These are phyloP conservation scores for Venustaconcha ellipsiformis DNA, from an alignment of 1,140 invertebrate genomes.

Conservation along the genomic window DNA sequence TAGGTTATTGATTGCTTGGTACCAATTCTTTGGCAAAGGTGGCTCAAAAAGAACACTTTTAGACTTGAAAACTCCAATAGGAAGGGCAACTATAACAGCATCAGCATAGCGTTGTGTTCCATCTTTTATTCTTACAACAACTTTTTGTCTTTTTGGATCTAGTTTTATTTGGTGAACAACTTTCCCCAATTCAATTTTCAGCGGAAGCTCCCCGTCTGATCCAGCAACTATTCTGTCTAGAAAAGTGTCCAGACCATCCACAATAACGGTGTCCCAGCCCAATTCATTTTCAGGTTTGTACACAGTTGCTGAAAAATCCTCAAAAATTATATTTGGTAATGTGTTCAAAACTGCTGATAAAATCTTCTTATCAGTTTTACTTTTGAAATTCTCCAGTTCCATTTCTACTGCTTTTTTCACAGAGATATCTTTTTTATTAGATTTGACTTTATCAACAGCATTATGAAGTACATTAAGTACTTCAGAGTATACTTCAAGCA, in stretches of 20 bases:
- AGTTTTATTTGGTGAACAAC: slow-evolving; percentile 51
- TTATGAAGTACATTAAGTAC: slow-evolving; percentile 11
- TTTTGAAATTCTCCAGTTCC: neutral
- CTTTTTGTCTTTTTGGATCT: slow-evolving; percentile 34
- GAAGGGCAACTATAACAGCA: slow-evolving; percentile 51
- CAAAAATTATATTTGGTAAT: slow-evolving; percentile 6
- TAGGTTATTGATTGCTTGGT: slow-evolving; percentile 33
- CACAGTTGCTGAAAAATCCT: slow-evolving; percentile 37
- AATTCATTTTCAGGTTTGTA: slow-evolving; percentile 45
- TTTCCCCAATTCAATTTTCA: slow-evolving; percentile 44
- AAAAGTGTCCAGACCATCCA: slow-evolving; percentile 49
- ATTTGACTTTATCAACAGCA: slow-evolving; percentile 8
- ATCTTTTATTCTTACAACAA: slow-evolving; percentile 42
- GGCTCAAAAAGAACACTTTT: slow-evolving; percentile 48
- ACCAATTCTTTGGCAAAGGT: slow-evolving; percentile 33
- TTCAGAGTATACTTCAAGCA: slow-evolving; percentile 14
- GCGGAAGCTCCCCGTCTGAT: slow-evolving; percentile 37
- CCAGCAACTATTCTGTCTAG: slow-evolving; percentile 36
- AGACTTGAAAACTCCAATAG: slow-evolving; percentile 36
- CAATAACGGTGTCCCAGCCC: slow-evolving; percentile 40
- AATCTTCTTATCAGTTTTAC: neutral
- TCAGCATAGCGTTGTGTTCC: slow-evolving; percentile 41
- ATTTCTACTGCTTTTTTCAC: slow-evolving; percentile 5
- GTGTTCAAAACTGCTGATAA: slow-evolving; percentile 10
- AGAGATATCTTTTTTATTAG: slow-evolving; percentile 6